Percentiles rank a stretch among this genome's conserved stretches.
These are phyloP conservation scores for Marisa cornuarietis DNA, from an alignment of 1,140 invertebrate species.

Conservation along the genomic window DNA sequence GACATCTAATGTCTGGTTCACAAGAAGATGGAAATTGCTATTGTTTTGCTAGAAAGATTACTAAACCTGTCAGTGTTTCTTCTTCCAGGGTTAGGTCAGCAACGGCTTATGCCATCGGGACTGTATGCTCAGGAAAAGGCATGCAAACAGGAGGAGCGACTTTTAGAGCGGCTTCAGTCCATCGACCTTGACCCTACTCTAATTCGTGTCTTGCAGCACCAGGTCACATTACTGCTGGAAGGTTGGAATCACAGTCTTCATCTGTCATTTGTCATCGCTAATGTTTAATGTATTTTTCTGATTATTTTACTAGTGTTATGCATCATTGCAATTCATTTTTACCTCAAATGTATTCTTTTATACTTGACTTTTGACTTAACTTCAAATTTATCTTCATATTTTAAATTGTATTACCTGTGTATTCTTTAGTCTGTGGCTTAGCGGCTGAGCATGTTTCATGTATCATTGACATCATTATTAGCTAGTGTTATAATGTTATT, in stretches of 20 bases:
- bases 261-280: no score
- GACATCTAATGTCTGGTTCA: neutral
- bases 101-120: conserved; percentile 80
- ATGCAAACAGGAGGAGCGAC: conserved; percentile 79
- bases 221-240: conserved; percentile 66
- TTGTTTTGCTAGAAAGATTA: neutral
- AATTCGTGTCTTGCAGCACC: conserved; percentile 68
- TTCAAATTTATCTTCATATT: no score
- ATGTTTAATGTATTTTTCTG: no score
- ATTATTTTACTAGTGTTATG: no score
- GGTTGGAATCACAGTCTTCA: conserved; percentile 37
- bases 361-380: no score
- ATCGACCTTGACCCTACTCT: conserved; percentile 79
- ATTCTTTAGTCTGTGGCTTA: no score
- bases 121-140: conserved; percentile 82
- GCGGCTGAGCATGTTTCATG: no score
- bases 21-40: neutral
- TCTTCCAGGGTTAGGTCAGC: conserved; percentile 74
- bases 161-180: conserved; percentile 79
- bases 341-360: neutral
- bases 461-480: no score
- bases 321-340: conserved; percentile 3
- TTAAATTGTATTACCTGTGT: no score
- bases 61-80: neutral
- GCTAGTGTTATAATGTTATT: no score